Evolutionary conservation across 1,140 invertebrate species (phyloP).

Genomic region (Pomacea maculata): DNA sequence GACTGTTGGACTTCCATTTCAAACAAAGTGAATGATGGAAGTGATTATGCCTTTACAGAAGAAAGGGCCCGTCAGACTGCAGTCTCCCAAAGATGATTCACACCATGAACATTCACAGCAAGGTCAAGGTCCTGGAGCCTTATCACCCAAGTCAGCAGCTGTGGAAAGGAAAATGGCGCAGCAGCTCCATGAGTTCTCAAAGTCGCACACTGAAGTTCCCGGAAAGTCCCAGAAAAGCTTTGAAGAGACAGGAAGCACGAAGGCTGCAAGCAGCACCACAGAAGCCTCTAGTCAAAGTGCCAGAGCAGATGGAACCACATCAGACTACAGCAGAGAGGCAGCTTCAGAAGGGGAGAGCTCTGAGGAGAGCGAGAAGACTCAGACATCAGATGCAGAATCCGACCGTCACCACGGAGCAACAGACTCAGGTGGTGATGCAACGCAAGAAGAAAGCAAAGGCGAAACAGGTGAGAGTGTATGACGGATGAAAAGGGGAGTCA

Average conservation of each 20-base stretch:
- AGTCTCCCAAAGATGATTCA: constrained; percentile 18
- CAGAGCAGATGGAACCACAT: constrained; percentile 38
- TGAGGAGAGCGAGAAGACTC: constrained; percentile 59
- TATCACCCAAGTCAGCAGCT: constrained; percentile 22
- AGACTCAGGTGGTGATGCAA: constrained; percentile 43
- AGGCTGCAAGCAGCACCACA: constrained; percentile 38
- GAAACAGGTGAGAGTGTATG: not conserved
- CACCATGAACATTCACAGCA: constrained; percentile 10
- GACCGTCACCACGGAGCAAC: constrained; percentile 36
- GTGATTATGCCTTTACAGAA: constrained; percentile 4
- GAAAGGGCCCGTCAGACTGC: constrained; percentile 16
- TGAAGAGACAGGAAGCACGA: constrained; percentile 26
- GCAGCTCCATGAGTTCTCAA: constrained; percentile 62
- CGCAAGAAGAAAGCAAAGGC: constrained; percentile 36
- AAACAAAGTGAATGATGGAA: no score
- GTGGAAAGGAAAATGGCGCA: constrained; percentile 66
- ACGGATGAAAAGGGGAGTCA: not conserved
- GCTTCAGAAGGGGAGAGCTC: constrained; percentile 54
- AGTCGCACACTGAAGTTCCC: constrained; percentile 16
- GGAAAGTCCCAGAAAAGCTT: constrained; percentile 32
- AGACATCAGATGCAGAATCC: constrained; percentile 55
- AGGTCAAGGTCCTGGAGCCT: constrained; percentile 6
- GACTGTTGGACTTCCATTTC: no score
- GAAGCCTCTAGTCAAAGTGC: constrained; percentile 38
- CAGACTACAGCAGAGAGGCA: constrained; percentile 50